phyloP scores from a whole-genome alignment of 2,113 vertebrate species.

The Ardeotis arabs region DNA sequence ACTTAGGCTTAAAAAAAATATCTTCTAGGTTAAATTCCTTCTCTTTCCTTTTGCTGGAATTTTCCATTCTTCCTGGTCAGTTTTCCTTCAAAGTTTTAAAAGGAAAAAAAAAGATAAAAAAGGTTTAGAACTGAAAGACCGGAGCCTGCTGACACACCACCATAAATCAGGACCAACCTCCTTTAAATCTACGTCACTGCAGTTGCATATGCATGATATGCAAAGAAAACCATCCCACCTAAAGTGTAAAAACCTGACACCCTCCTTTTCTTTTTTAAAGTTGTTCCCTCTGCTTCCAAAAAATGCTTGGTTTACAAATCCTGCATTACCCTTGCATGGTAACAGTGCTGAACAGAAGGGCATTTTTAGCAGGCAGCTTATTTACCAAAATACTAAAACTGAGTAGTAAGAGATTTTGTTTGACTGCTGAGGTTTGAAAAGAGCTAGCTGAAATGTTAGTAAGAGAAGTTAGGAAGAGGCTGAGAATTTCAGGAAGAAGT shows the following conservation, averaged over 20 bases:
- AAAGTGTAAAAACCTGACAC: not conserved
- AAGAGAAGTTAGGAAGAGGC: not conserved
- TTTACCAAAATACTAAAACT: not conserved
- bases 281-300: not conserved
- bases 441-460: not conserved
- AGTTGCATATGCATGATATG: not conserved
- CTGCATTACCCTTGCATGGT: not conserved
- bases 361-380: not conserved
- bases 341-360: not conserved
- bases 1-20: not conserved
- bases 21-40: not conserved
- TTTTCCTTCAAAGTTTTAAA: not conserved
- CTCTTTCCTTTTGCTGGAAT: not conserved
- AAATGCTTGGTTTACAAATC: not conserved
- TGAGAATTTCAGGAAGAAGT: not conserved
- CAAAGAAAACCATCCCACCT: not conserved
- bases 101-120: not conserved
- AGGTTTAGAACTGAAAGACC: not conserved
- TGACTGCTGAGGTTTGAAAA: not conserved
- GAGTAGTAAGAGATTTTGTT: not conserved
- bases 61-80: not conserved
- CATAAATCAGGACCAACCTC: not conserved
- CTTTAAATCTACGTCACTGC: not conserved
- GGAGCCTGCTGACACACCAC: not conserved
- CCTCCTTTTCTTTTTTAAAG: not conserved